Conservation (phyloP, 1,140 invertebrate species). For the Drosophila sp. region DNA sequence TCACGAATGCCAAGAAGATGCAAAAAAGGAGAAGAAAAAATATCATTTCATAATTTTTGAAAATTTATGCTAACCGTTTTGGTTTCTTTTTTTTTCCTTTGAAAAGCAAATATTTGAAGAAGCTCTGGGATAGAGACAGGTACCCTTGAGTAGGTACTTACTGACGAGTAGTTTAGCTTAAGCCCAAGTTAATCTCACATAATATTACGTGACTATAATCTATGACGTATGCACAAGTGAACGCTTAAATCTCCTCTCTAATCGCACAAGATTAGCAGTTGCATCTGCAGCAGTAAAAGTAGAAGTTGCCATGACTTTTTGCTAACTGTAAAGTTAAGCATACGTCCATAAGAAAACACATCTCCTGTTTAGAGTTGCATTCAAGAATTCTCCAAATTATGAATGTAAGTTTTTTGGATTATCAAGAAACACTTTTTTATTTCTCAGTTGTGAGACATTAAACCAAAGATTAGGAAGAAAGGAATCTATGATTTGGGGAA, state of each 20-base stretch:
- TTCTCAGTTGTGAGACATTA: too few species aligned
- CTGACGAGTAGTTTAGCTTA: neutral
- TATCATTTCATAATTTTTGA: slow-evolving; percentile 50
- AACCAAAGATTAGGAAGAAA: too few species aligned
- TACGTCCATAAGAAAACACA: too few species aligned
- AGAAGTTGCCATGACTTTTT: neutral
- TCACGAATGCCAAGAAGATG: slow-evolving; percentile 23
- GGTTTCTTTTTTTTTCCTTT: neutral
- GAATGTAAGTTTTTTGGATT: too few species aligned
- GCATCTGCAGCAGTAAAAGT: neutral
- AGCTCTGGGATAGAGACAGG: slow-evolving; percentile 1
- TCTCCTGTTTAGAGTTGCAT: too few species aligned
- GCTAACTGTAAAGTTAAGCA: slow-evolving; percentile 5
- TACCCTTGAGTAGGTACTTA: slow-evolving; percentile 1
- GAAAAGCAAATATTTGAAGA: slow-evolving; percentile 6
- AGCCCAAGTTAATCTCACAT: slow-evolving; percentile 51
- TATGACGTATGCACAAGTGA: slow-evolving; percentile 11
- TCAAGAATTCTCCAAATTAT: too few species aligned
- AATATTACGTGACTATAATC: slow-evolving; percentile 49
- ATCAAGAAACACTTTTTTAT: too few species aligned
- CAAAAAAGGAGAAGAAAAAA: slow-evolving; percentile 5
- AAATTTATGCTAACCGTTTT: slow-evolving; percentile 8
- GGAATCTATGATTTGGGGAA: too few species aligned
- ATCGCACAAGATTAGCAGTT: slow-evolving; percentile 4
- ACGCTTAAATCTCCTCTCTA: neutral